These are phyloP conservation scores for Deilephila porcellus DNA, from an alignment of 2,888 invertebrate species.

Conservation along the genomic window DNA sequence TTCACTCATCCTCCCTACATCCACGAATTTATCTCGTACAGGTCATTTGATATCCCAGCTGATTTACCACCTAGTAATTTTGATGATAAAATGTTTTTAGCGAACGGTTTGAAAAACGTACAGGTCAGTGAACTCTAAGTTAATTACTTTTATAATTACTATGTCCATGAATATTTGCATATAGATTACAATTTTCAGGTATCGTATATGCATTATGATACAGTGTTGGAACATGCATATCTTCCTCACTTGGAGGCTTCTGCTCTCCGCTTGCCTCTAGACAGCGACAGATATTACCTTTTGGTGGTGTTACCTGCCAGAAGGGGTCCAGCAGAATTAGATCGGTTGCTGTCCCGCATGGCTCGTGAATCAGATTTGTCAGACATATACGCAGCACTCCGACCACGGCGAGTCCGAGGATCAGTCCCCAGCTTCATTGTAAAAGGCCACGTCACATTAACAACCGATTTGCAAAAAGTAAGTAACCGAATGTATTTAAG, in stretches of 20 bases:
- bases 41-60: conserved; percentile 68
- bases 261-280: conserved; percentile 90
- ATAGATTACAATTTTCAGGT: conserved; percentile 70
- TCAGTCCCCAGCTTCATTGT: conserved; percentile 92
- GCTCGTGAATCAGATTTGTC: conserved; percentile 86
- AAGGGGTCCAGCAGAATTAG: conserved; percentile 85
- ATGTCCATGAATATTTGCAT: background rate
- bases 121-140: conserved; percentile 58
- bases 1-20: conserved; percentile 71
- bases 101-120: conserved; percentile 73
- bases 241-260: conserved; percentile 89
- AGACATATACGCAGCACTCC: conserved; percentile 87
- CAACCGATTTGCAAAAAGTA: conserved; percentile 93
- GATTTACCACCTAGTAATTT: conserved; percentile 53
- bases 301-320: conserved; percentile 89
- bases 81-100: conserved; percentile 70
- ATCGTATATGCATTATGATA: conserved; percentile 90
- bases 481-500: conserved; percentile 44
- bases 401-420: conserved; percentile 89
- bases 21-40: conserved; percentile 69
- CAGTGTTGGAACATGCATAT: conserved; percentile 90
- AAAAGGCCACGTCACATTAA: conserved; percentile 91
- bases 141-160: background rate
- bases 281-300: conserved; percentile 91
- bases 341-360: conserved; percentile 87